These are phyloP conservation scores for Lasioglossum oenotherae DNA, from an alignment of 2,888 invertebrate genomes.

Conservation along the genomic window DNA sequence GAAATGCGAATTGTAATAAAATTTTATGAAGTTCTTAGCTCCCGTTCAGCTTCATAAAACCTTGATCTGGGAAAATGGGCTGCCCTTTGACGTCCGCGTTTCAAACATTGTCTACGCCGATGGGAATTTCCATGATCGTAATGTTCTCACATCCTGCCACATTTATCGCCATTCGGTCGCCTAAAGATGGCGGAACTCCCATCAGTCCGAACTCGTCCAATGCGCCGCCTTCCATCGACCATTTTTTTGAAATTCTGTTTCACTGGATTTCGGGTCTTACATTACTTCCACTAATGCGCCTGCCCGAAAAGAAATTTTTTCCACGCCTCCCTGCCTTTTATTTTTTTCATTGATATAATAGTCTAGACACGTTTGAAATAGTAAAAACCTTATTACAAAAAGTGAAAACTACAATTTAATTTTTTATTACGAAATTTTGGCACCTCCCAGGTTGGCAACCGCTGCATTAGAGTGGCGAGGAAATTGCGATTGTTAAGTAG, in stretches of 20 bases:
- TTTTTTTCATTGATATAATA: too few relatives aligned
- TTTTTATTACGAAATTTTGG: too few relatives aligned
- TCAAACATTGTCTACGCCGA: not conserved
- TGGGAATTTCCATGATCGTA: not conserved
- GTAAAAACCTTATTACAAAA: too few relatives aligned
- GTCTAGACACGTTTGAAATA: too few relatives aligned
- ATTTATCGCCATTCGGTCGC: not conserved
- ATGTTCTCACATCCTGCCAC: not conserved
- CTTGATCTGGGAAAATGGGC: not conserved
- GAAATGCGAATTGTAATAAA: conserved; percentile 18
- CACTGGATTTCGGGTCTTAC: not conserved
- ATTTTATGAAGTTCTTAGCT: conserved; percentile 11
- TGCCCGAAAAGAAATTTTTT: too few relatives aligned
- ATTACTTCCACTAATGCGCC: too few relatives aligned
- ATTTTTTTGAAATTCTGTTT: not conserved
- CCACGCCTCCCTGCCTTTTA: too few relatives aligned
- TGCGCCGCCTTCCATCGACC: not conserved
- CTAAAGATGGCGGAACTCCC: not conserved
- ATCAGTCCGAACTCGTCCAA: not conserved
- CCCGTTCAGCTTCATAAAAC: not conserved
- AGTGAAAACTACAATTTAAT: too few relatives aligned
- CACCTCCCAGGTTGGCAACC: too few relatives aligned
- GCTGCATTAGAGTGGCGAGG: too few relatives aligned
- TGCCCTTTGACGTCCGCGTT: not conserved
- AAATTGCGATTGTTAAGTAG: too few relatives aligned